phyloP scores from a whole-genome alignment of 2,888 invertebrate genomes.

The Limnephilus auricula region DNA sequence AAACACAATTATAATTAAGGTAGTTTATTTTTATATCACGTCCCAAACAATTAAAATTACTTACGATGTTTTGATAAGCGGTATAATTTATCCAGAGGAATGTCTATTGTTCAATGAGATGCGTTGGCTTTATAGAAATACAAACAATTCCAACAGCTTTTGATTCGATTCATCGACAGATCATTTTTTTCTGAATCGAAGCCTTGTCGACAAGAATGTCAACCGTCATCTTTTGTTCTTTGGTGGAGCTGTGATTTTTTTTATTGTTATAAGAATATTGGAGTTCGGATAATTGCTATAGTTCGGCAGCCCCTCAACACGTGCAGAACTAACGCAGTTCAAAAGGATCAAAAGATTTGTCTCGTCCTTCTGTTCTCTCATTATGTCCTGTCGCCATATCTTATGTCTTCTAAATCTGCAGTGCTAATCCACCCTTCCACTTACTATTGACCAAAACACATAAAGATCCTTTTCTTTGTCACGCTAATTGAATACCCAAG shows the following conservation, averaged over 20 bases:
- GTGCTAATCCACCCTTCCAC: not conserved
- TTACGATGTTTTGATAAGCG: conserved; percentile 3
- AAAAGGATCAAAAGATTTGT: conserved; percentile 43
- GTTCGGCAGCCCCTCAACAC: conserved; percentile 11
- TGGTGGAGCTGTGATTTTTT: not conserved
- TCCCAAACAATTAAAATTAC: conserved; percentile 8
- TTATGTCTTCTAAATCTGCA: conserved; percentile 2
- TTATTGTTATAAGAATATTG: conserved; percentile 8
- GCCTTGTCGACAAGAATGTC: not conserved
- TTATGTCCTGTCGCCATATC: conserved; percentile 42
- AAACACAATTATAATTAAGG: conserved; percentile 8
- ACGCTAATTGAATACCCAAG: not conserved
- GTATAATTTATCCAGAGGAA: not conserved
- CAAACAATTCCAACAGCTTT: not conserved
- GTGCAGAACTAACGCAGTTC: conserved; percentile 28
- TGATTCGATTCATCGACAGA: not conserved
- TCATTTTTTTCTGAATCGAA: not conserved
- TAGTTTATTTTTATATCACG: conserved; percentile 16
- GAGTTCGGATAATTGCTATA: conserved; percentile 15
- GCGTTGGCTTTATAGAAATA: not conserved
- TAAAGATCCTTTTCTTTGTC: not conserved
- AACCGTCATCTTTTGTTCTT: not conserved
- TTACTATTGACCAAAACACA: not conserved
- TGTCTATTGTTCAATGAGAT: conserved; percentile 13
- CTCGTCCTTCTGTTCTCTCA: conserved; percentile 41